Percentiles rank a stretch among this genome's conserved stretches.
These are phyloP conservation scores for Drosophila arawakana DNA, from an alignment of 1,140 invertebrate species.

Conservation along the genomic window DNA sequence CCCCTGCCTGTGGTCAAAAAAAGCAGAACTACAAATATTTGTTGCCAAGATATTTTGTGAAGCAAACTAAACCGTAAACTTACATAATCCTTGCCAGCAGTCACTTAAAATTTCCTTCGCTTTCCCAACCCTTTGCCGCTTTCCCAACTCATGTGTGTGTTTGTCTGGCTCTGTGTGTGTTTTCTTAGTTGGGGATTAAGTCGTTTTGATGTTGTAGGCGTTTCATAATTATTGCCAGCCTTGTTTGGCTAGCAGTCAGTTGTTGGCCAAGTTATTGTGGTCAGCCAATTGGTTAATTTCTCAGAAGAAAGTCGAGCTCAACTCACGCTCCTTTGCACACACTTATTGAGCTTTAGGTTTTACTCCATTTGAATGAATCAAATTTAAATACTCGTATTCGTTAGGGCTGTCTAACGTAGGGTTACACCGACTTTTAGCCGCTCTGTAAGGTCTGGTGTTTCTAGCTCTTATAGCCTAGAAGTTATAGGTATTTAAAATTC, in stretches of 20 bases:
- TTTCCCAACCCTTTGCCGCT: not conserved
- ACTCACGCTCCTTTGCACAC: slow-evolving; percentile 5
- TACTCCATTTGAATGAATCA: slow-evolving; percentile 6
- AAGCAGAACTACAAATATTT: slow-evolving; percentile 76
- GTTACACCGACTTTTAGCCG: too few species aligned
- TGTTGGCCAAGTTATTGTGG: slow-evolving; percentile 66
- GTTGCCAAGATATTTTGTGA: slow-evolving; percentile 43
- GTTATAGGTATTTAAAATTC: too few species aligned
- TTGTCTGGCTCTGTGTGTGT: slow-evolving; percentile 8
- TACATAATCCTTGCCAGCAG: slow-evolving; percentile 70
- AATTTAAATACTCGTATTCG: slow-evolving; percentile 27
- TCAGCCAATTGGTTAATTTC: slow-evolving; percentile 81
- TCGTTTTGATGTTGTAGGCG: slow-evolving; percentile 74
- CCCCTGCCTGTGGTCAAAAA: slow-evolving; percentile 34
- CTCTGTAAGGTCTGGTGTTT: too few species aligned
- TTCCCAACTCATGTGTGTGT: too few species aligned
- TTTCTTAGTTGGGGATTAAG: slow-evolving; percentile 64
- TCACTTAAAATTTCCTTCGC: slow-evolving; percentile 57
- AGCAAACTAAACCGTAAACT: slow-evolving; percentile 60
- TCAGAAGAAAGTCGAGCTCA: slow-evolving; percentile 66
- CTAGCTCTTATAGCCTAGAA: too few species aligned
- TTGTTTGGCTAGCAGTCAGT: slow-evolving; percentile 2
- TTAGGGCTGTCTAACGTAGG: not conserved
- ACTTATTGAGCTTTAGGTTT: not conserved
- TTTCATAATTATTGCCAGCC: slow-evolving; percentile 53